These are phyloP conservation scores for Gila orcuttii DNA, from an alignment of 2,113 vertebrate genomes.

Conservation along the genomic window DNA sequence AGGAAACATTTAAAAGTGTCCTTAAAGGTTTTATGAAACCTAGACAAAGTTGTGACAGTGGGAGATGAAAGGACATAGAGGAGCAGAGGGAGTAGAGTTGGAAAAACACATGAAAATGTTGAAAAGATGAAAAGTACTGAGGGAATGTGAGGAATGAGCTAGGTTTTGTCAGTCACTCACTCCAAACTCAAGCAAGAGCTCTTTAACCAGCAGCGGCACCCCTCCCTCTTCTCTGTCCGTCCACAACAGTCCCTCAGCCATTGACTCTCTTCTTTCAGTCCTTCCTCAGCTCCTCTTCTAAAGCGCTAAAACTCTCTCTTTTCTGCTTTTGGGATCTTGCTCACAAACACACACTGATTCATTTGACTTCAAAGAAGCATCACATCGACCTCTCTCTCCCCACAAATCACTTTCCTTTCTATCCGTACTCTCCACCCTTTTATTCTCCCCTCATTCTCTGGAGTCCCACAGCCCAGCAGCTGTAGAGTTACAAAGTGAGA, in stretches of 20 bases:
- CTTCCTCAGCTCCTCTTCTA: slow-evolving; percentile 55
- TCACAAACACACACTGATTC: slow-evolving; percentile 51
- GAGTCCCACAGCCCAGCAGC: slow-evolving; percentile 46
- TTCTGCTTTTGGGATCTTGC: slow-evolving; percentile 56
- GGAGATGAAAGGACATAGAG: slow-evolving; percentile 23
- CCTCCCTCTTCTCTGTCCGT: slow-evolving; percentile 32
- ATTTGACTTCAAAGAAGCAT: slow-evolving; percentile 61
- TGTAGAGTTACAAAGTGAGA: slow-evolving; percentile 48
- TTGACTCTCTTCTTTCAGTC: slow-evolving; percentile 47
- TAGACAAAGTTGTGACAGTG: slow-evolving; percentile 22
- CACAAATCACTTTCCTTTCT: slow-evolving; percentile 62
- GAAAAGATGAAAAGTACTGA: slow-evolving; percentile 42
- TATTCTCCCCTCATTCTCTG: slow-evolving; percentile 48
- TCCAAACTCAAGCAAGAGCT: slow-evolving; percentile 46
- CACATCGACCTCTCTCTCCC: slow-evolving; percentile 57
- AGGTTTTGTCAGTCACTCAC: slow-evolving; percentile 49
- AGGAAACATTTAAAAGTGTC: slow-evolving; percentile 30
- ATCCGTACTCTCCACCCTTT: slow-evolving; percentile 49
- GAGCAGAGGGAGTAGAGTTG: slow-evolving; percentile 5
- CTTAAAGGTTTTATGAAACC: slow-evolving; percentile 3
- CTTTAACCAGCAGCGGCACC: slow-evolving; percentile 36
- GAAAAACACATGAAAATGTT: slow-evolving; percentile 14
- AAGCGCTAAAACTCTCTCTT: slow-evolving; percentile 51
- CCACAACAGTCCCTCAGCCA: slow-evolving; percentile 48
- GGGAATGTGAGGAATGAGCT: slow-evolving; percentile 50